Percentiles rank a stretch among this genome's conserved stretches.
These are phyloP conservation scores for Eupithecia tripunctaria DNA, from an alignment of 2,888 invertebrate species.

Conservation along the genomic window DNA sequence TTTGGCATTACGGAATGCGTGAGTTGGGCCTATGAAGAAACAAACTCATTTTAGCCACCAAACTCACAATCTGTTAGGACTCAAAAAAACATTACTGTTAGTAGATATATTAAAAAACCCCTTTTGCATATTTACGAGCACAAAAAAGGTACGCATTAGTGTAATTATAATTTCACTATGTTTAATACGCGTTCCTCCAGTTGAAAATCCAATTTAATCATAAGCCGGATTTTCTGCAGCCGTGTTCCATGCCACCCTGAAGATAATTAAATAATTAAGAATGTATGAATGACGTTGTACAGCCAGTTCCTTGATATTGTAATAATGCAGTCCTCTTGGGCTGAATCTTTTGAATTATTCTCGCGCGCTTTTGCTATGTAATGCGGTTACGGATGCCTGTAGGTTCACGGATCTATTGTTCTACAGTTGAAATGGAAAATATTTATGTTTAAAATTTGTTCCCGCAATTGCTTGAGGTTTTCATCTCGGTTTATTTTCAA, in stretches of 20 bases:
- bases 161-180: conserved; percentile 58
- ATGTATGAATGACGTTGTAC: conserved; percentile 82
- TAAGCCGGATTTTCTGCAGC: conserved; percentile 72
- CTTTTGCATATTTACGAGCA: background rate
- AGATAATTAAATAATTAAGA: conserved; percentile 84
- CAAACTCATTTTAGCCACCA: background rate
- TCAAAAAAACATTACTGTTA: background rate
- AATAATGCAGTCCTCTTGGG: conserved; percentile 82
- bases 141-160: conserved; percentile 44
- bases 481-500: background rate
- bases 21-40: background rate
- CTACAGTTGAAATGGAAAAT: conserved; percentile 8
- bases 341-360: conserved; percentile 81
- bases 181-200: conserved; percentile 60
- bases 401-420: conserved; percentile 62
- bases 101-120: background rate
- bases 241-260: conserved; percentile 69
- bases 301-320: conserved; percentile 80
- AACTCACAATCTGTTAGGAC: background rate
- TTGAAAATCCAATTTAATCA: conserved; percentile 74
- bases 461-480: background rate
- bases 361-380: conserved; percentile 70
- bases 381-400: conserved; percentile 68
- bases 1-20: conserved; percentile 77
- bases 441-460: conserved; percentile 6